Evolutionary conservation across 2,888 invertebrate genomes (phyloP), one percentile per base, ranked within the genome.

Genomic region (Phymatocera aterrima): DNA sequence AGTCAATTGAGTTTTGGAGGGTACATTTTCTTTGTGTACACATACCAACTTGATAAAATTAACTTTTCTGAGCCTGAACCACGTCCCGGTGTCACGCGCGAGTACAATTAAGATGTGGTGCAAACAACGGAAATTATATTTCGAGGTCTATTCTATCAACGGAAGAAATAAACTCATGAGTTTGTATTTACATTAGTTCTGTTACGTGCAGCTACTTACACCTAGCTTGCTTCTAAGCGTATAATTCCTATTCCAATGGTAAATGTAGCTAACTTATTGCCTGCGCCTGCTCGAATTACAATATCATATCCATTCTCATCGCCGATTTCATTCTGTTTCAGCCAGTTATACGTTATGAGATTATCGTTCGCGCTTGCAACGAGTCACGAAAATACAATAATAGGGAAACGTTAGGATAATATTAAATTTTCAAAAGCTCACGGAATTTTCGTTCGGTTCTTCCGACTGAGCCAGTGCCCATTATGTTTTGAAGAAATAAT

Each of bases 101-200:
- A 65, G 77, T 77, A 65, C 48, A 65, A 77, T 65, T 77, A 77
- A 68, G 68, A 43, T 43, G 68, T 43, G 68, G 28, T 40, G 46
- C 46, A 68, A 77, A 48, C 77, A 74, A 1, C 12, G 31, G 21
- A 15, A 54, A 6, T 48, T 51, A 40, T n/a, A n/a, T n/a, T 74
- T 51, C 51, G 3, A 18, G 51, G 15, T 18, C 15, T 18, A 28
- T 43, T 43, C 12, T 40, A 68, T 68, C 43, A 28, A 68, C 43
- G 8, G 15, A 43, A 68, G 24, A 15, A 68, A 21, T 12, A 68
- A 68, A 15, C 43, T 43, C 4, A 15, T 43, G 65, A 12, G 21
- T 43, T 28, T 18, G 12, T 18, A 6, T 18, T 51, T 51, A 51
- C 51, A 12, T 51, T 43, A 43, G 15, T 68, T 43, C 24, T 28